Percentiles rank a stretch among this genome's conserved stretches.
phyloP scores from a whole-genome alignment of 2,888 invertebrate species.

The Cyclophora punctaria region DNA sequence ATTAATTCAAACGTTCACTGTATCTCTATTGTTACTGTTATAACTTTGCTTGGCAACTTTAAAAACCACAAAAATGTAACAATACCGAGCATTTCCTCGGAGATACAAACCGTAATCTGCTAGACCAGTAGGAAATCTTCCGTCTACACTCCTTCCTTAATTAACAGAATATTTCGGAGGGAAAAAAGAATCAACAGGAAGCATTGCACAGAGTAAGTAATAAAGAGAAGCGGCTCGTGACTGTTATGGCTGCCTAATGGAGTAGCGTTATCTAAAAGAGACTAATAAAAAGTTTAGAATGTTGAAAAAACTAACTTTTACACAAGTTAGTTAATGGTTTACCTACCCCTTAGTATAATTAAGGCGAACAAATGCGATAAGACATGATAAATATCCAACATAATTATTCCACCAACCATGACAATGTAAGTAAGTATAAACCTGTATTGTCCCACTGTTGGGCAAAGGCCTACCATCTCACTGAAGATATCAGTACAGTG shows the following conservation, averaged over 20 bases:
- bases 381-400: no score
- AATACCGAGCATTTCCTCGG: constrained; percentile 39
- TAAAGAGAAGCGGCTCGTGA: constrained; percentile 55
- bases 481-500: no score
- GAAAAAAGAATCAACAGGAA: constrained; percentile 60
- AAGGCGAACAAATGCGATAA: no score
- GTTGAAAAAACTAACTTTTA: constrained; percentile 26
- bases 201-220: constrained; percentile 42
- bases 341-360: no score
- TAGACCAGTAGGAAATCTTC: constrained; percentile 65
- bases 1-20: constrained; percentile 33
- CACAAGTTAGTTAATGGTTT: constrained; percentile 10
- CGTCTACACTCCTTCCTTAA: constrained; percentile 66
- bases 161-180: constrained; percentile 64
- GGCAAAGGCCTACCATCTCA: no score
- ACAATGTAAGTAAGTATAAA: no score
- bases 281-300: constrained; percentile 38
- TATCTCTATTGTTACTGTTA: constrained; percentile 14
- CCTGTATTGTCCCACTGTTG: no score
- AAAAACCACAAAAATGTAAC: not conserved
- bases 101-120: constrained; percentile 61
- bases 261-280: constrained; percentile 43
- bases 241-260: constrained; percentile 51
- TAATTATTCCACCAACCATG: no score
- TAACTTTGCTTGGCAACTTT: constrained; percentile 6